These are phyloP conservation scores for Lacanobia wlatinum DNA, from an alignment of 2,888 invertebrate genomes.

Conservation along the genomic window DNA sequence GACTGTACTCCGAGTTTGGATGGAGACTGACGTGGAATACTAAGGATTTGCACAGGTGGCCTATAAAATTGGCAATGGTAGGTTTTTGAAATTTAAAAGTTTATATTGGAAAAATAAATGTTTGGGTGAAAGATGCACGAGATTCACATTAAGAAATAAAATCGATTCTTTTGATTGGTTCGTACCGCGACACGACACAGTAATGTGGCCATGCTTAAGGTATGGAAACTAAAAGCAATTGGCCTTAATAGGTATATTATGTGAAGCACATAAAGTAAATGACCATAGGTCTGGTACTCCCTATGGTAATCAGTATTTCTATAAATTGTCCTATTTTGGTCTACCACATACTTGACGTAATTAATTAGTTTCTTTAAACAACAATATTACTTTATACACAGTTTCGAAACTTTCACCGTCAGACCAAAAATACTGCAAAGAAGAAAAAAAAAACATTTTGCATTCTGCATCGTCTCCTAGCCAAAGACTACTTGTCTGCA, in stretches of 20 bases:
- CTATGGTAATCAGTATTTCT: too few relatives aligned
- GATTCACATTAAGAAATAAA: too few relatives aligned
- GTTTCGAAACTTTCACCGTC: background rate
- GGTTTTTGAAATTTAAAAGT: background rate
- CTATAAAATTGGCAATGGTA: background rate
- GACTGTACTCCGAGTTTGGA: conserved; percentile 48
- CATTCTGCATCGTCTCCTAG: conserved; percentile 4
- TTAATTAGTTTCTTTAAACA: background rate
- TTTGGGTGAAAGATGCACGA: background rate
- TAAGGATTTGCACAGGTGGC: conserved; percentile 49
- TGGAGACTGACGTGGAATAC: conserved; percentile 61
- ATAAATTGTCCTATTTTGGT: background rate
- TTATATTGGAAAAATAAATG: background rate
- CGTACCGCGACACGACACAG: too few relatives aligned
- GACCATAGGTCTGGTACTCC: too few relatives aligned
- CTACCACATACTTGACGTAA: background rate
- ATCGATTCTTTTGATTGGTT: too few relatives aligned
- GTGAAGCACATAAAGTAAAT: too few relatives aligned
- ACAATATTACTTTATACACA: background rate
- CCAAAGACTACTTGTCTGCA: conserved; percentile 6
- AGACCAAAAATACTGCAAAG: background rate
- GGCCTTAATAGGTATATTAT: too few relatives aligned
- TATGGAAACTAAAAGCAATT: too few relatives aligned
- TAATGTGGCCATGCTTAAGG: too few relatives aligned
- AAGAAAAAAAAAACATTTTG: background rate